Evolutionary conservation across 2,797 vertebrate species (phyloP).

Genomic region (Selene dorsalis): DNA sequence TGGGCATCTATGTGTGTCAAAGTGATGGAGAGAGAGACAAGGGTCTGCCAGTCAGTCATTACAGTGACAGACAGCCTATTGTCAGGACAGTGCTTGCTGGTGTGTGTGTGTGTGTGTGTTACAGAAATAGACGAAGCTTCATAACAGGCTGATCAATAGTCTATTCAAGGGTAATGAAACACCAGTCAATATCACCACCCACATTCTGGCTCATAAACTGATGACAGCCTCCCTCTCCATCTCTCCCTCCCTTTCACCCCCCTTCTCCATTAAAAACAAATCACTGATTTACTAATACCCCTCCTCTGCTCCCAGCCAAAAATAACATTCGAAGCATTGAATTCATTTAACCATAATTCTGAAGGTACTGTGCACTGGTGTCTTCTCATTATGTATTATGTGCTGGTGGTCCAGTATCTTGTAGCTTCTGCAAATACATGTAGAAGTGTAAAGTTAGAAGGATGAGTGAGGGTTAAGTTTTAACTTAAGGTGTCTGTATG

Average conservation of each 20-base stretch:
- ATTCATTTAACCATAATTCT: not conserved
- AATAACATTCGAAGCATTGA: not conserved
- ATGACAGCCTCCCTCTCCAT: conserved; percentile 31
- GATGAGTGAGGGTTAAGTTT: not conserved
- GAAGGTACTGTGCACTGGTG: not conserved
- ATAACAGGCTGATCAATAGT: conserved; percentile 73
- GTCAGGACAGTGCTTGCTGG: not conserved
- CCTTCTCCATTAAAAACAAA: conserved; percentile 27
- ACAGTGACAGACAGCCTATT: conserved; percentile 38
- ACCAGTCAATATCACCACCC: conserved; percentile 68
- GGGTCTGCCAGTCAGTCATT: conserved; percentile 59
- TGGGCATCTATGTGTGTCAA: conserved; percentile 46
- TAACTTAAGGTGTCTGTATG: not conserved
- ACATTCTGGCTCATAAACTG: conserved; percentile 58
- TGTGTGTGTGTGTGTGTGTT: not conserved
- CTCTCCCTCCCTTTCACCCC: not conserved
- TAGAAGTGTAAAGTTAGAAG: not conserved
- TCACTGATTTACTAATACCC: not conserved
- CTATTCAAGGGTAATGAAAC: conserved; percentile 74
- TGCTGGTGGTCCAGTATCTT: not conserved
- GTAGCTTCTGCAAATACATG: not conserved
- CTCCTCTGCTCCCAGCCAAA: not conserved
- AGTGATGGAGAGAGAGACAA: conserved; percentile 36
- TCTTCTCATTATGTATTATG: not conserved
- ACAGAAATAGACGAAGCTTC: conserved; percentile 59